Percentiles rank a stretch among this genome's conserved stretches.
Conservation (phyloP, 2,888 invertebrate species). For the Dolomedes plantarius region DNA sequence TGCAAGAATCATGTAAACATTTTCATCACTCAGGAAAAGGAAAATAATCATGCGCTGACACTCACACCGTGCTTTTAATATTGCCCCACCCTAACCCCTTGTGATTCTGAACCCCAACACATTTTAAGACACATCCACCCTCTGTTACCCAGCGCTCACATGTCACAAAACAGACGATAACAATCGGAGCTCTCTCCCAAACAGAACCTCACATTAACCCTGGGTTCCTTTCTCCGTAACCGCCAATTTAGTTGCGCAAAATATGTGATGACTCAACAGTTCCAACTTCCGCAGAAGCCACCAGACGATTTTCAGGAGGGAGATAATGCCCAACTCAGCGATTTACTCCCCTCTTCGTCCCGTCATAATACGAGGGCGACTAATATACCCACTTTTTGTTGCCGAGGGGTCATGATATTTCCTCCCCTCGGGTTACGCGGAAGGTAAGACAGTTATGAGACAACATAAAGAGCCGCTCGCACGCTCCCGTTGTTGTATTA, state of each 20-base stretch:
- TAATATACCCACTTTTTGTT: conserved; percentile 44
- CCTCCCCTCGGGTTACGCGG: neutral
- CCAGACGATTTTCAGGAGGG: conserved; percentile 1
- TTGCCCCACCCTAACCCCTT: too few relatives aligned
- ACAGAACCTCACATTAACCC: neutral
- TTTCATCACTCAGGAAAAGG: too few relatives aligned
- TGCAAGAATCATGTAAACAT: too few relatives aligned
- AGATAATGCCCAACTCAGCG: conserved; percentile 40
- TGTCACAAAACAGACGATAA: too few relatives aligned
- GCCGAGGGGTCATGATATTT: conserved; percentile 35
- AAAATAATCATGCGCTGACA: too few relatives aligned
- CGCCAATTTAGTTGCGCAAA: neutral
- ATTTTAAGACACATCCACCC: too few relatives aligned
- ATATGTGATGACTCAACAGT: conserved; percentile 64
- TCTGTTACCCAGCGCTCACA: too few relatives aligned
- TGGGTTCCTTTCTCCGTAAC: neutral
- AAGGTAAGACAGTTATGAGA: conserved; percentile 9
- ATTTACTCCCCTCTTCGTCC: conserved; percentile 19
- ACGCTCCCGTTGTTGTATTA: too few relatives aligned
- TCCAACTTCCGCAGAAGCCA: conserved; percentile 8
- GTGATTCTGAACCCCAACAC: too few relatives aligned
- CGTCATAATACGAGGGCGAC: conserved; percentile 17
- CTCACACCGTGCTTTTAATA: too few relatives aligned
- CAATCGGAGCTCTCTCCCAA: too few relatives aligned
- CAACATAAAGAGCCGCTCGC: neutral